Evolutionary conservation across 2,888 invertebrate species (phyloP), one percentile per base, ranked within the genome.

Genomic region (Conchocele bisecta): DNA sequence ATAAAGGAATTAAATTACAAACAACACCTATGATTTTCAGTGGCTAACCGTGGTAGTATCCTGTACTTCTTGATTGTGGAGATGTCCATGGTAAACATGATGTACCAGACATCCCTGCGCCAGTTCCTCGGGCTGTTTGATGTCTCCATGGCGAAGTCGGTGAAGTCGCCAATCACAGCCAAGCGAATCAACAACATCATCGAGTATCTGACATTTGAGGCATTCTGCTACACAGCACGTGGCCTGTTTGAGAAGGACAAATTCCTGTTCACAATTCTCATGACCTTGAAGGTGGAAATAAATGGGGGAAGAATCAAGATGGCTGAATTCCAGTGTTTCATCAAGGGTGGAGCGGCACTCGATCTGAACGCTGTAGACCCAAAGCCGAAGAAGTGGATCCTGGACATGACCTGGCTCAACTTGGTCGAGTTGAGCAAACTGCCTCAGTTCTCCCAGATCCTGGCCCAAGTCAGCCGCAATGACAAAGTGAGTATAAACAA

Each of bases 31-130:
- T n/a, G n/a, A n/a, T n/a, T 76, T 83, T 29, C 84, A 89, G 98
- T 98, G 0, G 98, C 98, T 2, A 96, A 96, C 0, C 93, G 98
- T 81, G 98, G 98, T 17, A 97, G 97, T 0, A 97, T 98, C 64
- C 92, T 98, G 1, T 98, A 98, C 89, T 98, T 98, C 90, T 93
- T 98, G 41, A 98, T 98, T 72, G 98, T 98, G 0, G 98, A 98
- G 92, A 98, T 98, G 98, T 96, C 96, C 86, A 95, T 97, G 88
- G 98, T 98, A 0, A 98, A 98, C 89, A 94, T 95, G 9, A 98
- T 98, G 98, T 98, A 98, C 89, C 98, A 98, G 91, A 98, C 98
- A 83, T 97, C 98, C 0, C 92, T 98, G 54, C 96, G 96, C 88
- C 98, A 98, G 90, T 98, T 98, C 92, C 92, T 98, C 44, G 96